phyloP scores from a whole-genome alignment of 2,888 invertebrate genomes.

The Sarcophaga subvicina region DNA sequence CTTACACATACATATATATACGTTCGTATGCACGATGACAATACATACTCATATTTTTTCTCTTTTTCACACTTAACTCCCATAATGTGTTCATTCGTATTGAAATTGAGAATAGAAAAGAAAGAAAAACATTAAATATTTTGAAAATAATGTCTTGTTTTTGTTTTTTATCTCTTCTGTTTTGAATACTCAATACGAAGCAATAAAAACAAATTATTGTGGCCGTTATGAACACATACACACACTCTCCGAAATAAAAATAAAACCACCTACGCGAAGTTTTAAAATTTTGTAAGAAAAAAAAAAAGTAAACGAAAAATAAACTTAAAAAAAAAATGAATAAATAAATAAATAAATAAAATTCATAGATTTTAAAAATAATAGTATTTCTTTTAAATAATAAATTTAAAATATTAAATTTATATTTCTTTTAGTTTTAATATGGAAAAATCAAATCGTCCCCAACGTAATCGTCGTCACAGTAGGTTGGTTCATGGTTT shows the following conservation, averaged over 20 bases:
- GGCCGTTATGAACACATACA: slow-evolving; percentile 34
- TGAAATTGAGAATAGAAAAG: neutral
- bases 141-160: slow-evolving; percentile 51
- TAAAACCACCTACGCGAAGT: slow-evolving; percentile 66
- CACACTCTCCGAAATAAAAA: slow-evolving; percentile 41
- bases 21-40: too few species aligned
- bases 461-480: slow-evolving; percentile 87
- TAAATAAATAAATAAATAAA: neutral
- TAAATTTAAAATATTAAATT: slow-evolving; percentile 5
- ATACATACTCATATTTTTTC: neutral
- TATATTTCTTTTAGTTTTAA: slow-evolving; percentile 56
- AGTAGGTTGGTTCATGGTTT: slow-evolving; percentile 84
- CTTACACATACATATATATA: too few species aligned
- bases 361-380: slow-evolving; percentile 12
- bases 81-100: neutral
- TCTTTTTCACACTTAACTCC: neutral
- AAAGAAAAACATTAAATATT: slow-evolving; percentile 49
- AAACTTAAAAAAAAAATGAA: neutral
- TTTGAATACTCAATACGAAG: slow-evolving; percentile 11
- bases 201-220: slow-evolving; percentile 1
- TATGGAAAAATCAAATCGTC: slow-evolving; percentile 81
- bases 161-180: slow-evolving; percentile 20
- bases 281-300: slow-evolving; percentile 57
- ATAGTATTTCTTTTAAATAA: slow-evolving; percentile 24
- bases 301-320: slow-evolving; percentile 8